Conservation (phyloP, 1,140 invertebrate genomes). For the Drosophila subpulchrella region DNA sequence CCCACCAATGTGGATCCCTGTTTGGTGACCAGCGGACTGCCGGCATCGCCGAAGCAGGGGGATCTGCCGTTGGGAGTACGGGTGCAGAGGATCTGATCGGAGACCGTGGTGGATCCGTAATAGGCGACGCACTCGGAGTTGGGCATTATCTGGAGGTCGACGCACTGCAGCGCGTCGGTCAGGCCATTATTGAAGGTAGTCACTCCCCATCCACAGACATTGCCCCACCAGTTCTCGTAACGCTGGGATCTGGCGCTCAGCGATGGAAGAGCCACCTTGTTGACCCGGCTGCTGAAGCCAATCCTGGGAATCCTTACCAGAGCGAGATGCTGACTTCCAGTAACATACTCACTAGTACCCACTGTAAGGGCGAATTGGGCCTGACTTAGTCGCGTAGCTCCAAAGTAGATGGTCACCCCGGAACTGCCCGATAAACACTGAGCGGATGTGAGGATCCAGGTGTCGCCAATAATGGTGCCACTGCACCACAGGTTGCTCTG, state of each 20-base stretch:
- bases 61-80: slow-evolving; percentile 44
- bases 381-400: slow-evolving; percentile 33
- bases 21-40: slow-evolving; percentile 53
- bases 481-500: slow-evolving; percentile 48
- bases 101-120: not conserved
- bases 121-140: slow-evolving; percentile 36
- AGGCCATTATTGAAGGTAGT: slow-evolving; percentile 7
- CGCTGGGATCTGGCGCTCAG: slow-evolving; percentile 19
- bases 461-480: slow-evolving; percentile 56
- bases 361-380: slow-evolving; percentile 29
- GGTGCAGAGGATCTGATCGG: slow-evolving; percentile 45
- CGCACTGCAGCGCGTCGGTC: slow-evolving; percentile 54
- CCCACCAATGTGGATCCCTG: slow-evolving; percentile 40
- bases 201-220: slow-evolving; percentile 56
- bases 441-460: slow-evolving; percentile 52
- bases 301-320: slow-evolving; percentile 47
- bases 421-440: slow-evolving; percentile 30
- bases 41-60: slow-evolving; percentile 50
- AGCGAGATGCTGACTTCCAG: slow-evolving; percentile 42
- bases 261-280: slow-evolving; percentile 19
- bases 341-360: slow-evolving; percentile 20
- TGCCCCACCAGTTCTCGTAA: slow-evolving; percentile 31
- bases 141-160: slow-evolving; percentile 53
- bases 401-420: slow-evolving; percentile 71
- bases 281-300: slow-evolving; percentile 30